These are phyloP conservation scores for Danio rerio DNA, from an alignment of 2,113 vertebrate species.

Conservation along the genomic window DNA sequence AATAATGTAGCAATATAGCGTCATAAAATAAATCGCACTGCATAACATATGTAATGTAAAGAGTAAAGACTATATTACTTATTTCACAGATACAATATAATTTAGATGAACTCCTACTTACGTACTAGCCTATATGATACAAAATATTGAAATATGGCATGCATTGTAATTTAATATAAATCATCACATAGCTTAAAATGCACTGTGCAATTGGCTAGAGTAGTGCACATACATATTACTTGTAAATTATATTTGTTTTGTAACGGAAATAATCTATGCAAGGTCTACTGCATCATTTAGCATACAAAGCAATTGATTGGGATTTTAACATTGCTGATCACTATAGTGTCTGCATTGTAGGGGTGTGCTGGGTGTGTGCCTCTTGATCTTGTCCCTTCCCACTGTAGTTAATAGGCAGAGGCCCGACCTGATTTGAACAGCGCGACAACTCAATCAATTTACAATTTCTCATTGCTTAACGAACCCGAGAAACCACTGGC, in stretches of 20 bases:
- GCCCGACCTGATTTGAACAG: background rate
- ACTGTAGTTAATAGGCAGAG: background rate
- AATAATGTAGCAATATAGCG: background rate
- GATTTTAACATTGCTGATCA: too few species aligned
- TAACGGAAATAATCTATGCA: too few species aligned
- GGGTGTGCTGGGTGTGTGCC: background rate
- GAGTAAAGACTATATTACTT: background rate
- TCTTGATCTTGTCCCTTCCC: background rate
- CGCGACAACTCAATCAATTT: conserved; percentile 58
- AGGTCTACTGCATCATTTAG: too few species aligned
- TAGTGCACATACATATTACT: too few species aligned
- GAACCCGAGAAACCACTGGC: conserved; percentile 23
- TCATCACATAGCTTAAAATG: background rate
- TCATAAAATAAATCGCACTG: background rate
- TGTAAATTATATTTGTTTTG: too few species aligned
- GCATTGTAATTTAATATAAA: background rate
- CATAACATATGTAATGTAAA: background rate
- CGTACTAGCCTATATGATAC: too few species aligned
- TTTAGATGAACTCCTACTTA: background rate
- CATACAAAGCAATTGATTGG: too few species aligned
- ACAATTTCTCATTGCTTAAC: conserved; percentile 55
- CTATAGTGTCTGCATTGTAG: too few species aligned
- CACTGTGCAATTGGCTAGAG: too few species aligned
- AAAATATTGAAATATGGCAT: background rate
- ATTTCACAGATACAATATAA: background rate